Evolutionary conservation across 2,113 vertebrate genomes (phyloP).

Genomic region (Phalacrocorax pelagicus): DNA sequence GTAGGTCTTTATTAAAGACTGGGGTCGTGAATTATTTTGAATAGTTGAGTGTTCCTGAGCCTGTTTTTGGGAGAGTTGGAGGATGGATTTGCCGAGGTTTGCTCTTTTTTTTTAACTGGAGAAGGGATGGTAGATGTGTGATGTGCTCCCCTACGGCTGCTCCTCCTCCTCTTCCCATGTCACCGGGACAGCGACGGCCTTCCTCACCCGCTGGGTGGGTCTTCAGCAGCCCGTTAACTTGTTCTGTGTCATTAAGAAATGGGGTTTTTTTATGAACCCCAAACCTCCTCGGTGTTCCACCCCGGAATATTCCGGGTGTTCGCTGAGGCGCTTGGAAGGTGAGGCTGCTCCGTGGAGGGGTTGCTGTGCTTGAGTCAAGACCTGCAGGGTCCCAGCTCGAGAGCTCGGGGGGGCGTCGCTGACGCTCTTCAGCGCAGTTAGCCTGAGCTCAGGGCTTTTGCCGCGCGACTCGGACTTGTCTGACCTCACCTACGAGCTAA

Average conservation of each 20-base stretch:
- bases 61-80: rapidly evolving
- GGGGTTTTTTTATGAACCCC: neutral
- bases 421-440: neutral
- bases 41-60: rapidly evolving
- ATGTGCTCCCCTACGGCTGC: rapidly evolving
- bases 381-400: too few species aligned
- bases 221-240: neutral
- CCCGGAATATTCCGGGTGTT: neutral
- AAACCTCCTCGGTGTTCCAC: neutral
- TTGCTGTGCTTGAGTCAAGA: neutral
- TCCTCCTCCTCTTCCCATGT: neutral
- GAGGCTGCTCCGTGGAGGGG: rapidly evolving
- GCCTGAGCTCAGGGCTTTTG: neutral
- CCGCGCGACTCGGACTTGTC: rapidly evolving
- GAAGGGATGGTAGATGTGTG: neutral
- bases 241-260: rapidly evolving
- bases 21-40: too few species aligned
- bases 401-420: neutral
- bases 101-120: too few species aligned
- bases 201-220: too few species aligned
- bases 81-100: neutral
- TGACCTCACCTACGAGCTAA: neutral
- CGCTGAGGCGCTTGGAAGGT: rapidly evolving
- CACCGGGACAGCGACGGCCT: neutral
- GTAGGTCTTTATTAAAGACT: too few species aligned